These are phyloP conservation scores for Leptopilina myrica DNA, from an alignment of 2,888 invertebrate genomes.

Conservation along the genomic window DNA sequence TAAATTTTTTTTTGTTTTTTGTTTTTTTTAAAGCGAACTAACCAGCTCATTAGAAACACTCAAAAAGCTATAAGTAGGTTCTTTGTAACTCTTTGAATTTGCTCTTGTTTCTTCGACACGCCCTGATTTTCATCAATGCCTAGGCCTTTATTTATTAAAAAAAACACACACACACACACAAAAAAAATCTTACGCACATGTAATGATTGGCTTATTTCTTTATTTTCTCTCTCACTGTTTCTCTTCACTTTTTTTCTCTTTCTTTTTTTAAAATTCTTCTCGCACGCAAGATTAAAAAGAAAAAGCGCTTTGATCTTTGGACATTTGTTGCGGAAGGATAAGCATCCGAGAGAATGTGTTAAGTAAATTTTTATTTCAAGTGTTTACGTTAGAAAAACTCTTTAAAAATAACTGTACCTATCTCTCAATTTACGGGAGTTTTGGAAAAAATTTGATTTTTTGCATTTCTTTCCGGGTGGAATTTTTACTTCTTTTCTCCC, in stretches of 20 bases:
- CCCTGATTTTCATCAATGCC: slow-evolving; percentile 8
- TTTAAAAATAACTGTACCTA: not conserved
- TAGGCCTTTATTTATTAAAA: not conserved
- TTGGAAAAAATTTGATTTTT: too few species aligned
- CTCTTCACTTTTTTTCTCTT: not conserved
- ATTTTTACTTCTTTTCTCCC: too few species aligned
- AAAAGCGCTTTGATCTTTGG: slow-evolving; percentile 22
- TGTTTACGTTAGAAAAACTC: not conserved
- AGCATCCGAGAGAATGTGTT: slow-evolving; percentile 18
- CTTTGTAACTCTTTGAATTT: slow-evolving; percentile 18
- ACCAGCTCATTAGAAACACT: not conserved
- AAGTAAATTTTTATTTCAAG: slow-evolving; percentile 1
- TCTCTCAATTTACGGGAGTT: too few species aligned
- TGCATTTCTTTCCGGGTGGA: too few species aligned
- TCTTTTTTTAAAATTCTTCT: not conserved
- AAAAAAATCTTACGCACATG: slow-evolving; percentile 23
- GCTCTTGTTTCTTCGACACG: slow-evolving; percentile 14
- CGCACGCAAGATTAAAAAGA: slow-evolving; percentile 5
- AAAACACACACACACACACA: not conserved
- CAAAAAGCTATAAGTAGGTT: slow-evolving; percentile 1
- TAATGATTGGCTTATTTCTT: slow-evolving; percentile 28
- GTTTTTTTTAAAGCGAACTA: not conserved
- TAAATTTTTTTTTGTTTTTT: not conserved
- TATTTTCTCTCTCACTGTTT: not conserved
- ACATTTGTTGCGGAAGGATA: slow-evolving; percentile 10